A percentile compares a stretch with the other conserved stretches of the same genome.
Evolutionary conservation across 2,888 invertebrate species (phyloP).

Genomic region (Drymonia ruficornis): DNA sequence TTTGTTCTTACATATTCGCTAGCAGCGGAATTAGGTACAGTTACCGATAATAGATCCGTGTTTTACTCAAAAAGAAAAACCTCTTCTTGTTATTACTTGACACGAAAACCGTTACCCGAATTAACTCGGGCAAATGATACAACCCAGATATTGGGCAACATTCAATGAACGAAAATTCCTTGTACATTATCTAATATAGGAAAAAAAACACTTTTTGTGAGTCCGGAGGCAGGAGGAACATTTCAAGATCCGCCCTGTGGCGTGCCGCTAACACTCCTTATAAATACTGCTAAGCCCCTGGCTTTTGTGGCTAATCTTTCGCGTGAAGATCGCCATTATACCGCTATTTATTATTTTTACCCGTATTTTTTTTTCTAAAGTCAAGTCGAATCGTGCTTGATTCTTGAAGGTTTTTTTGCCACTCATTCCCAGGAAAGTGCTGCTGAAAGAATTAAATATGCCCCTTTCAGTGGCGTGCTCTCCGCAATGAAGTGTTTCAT

Average conservation of each 20-base stretch:
- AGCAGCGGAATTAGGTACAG: too few species aligned
- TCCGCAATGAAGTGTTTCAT: conserved; percentile 67
- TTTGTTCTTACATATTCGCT: neutral
- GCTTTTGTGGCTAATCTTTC: conserved; percentile 83
- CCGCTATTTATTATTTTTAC: conserved; percentile 81
- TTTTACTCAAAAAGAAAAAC: neutral
- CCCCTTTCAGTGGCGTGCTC: conserved; percentile 64
- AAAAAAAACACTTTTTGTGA: conserved; percentile 40
- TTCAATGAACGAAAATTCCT: conserved; percentile 31
- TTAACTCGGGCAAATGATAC: conserved; percentile 13
- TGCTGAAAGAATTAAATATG: conserved; percentile 71
- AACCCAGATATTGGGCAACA: conserved; percentile 17
- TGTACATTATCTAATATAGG: conserved; percentile 29
- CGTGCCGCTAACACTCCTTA: conserved; percentile 79
- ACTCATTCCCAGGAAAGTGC: conserved; percentile 55
- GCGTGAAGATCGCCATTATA: conserved; percentile 82
- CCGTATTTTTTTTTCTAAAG: conserved; percentile 74
- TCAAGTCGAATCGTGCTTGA: conserved; percentile 71
- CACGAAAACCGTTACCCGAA: conserved; percentile 6
- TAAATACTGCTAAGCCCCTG: conserved; percentile 82
- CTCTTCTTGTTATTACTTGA: neutral
- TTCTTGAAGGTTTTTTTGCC: conserved; percentile 60
- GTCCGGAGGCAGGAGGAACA: conserved; percentile 44
- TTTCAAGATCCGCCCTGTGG: conserved; percentile 59
- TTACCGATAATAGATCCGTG: too few species aligned